Conservation (phyloP, 2,797 vertebrate species). For the Carapus acus region DNA sequence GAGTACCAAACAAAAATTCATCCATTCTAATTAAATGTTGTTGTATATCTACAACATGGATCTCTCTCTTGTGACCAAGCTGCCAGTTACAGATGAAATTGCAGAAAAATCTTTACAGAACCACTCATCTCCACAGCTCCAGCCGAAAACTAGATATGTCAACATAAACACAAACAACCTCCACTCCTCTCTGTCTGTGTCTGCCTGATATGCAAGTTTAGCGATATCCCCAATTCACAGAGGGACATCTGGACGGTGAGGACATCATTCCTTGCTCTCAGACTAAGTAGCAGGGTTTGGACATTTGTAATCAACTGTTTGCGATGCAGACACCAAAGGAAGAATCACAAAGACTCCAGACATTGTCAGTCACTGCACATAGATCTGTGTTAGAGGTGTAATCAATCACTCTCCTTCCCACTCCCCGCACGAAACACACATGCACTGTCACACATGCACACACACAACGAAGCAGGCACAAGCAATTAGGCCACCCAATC, state of each 20-base stretch:
- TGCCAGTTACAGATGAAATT: background rate
- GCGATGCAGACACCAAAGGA: constrained; percentile 11
- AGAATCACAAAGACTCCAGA: constrained; percentile 11
- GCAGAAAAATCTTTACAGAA: background rate
- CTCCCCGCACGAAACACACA: background rate
- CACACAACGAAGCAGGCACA: background rate
- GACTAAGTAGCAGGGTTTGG: constrained; percentile 31
- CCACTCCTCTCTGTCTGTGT: background rate
- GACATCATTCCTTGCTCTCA: constrained; percentile 45
- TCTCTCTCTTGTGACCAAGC: background rate
- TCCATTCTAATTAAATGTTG: background rate
- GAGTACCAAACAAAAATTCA: background rate
- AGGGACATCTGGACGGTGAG: constrained; percentile 19
- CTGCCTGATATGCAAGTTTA: background rate
- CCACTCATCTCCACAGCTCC: background rate
- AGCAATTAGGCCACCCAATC: background rate
- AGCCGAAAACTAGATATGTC: background rate
- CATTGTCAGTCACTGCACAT: background rate
- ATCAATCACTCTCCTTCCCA: background rate
- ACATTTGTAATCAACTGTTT: constrained; percentile 35
- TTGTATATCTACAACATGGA: background rate
- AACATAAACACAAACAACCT: constrained; percentile 1
- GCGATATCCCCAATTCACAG: constrained; percentile 4
- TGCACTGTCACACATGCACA: background rate
- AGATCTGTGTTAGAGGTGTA: background rate